Evolutionary conservation across 2,888 invertebrate genomes (phyloP), one percentile per base, ranked within the genome.

Genomic region (Zelleria hepariella): DNA sequence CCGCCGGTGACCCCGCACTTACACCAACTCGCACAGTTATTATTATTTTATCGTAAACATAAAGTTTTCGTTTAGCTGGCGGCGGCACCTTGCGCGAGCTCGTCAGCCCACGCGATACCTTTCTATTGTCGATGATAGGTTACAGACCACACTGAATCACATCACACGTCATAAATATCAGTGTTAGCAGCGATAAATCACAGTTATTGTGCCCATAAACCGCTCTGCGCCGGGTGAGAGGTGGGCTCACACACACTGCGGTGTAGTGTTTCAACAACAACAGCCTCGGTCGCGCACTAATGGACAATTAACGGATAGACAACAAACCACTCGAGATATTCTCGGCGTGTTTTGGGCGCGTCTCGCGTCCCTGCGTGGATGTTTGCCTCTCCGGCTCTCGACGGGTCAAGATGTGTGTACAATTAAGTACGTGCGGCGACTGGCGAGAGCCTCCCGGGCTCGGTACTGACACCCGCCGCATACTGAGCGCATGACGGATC

Each of bases 371-470:
- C 18, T 15, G n/a, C n/a, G 20, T 8, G 49, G 49, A 21, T 23
- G 51, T 51, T 21, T 51, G 8, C 23, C 8, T 7, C 21, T 8
- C 6, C 21, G 6, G 51, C 21, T 20, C 51, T 51, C 32, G 27
- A 47, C 27, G 32, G 52, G 58, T 58, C 42, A 21, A 47, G 51
- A 15, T 32, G 42, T 53, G 57, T 32, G 42, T n/a, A 56, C 62
- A 62, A 60, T 62, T 60, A 62, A 60, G 62, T 32, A 62, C 62
- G 62, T 62, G 62, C 59, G 60, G 21, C 32, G 32, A 42, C 32
- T 42, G 32, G 32, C 32, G 32, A 42, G 32, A 32, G 32, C 32
- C 8, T 7, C 32, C 8, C 32, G 32, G 15, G 32, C 32, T 15
- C 32, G 10, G 32, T 15, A 15, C 32, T 42, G 32, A 42, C 32